Base-by-base conservation (phyloP, 2,797 vertebrate species). In the Betta splendens region DNA sequence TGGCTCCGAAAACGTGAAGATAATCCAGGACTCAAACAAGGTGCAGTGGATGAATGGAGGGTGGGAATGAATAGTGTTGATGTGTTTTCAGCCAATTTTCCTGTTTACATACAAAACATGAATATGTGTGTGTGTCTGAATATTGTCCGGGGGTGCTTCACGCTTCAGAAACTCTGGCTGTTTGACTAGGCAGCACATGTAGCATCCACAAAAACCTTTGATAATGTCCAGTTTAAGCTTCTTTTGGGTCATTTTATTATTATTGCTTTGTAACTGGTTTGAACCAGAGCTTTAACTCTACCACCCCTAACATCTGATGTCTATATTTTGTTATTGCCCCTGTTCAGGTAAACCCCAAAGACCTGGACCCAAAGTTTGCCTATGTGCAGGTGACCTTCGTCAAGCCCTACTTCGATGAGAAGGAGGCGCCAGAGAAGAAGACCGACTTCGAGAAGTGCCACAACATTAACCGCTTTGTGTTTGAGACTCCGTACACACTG, bases 21-120 rank as follows among this genome's bases (percentile, higher is more conserved):
- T 98, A 65, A 95, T 99, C 66, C 96, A 98, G 75, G 97, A 99
- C 86, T 99, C 98, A 9, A 95, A 95, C 87, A 98, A 98, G 96
- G 98, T 99, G 81, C 31, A 1, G 12, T 35, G 25, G 2, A 45
- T 12, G 21, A 23, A 25, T 4, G 9, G 18, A 38, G 36, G 23
- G 46, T 10, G 26, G 13, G 16, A 38, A 44, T 11, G 42, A 26
- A 29, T 23, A 28, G 9, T 11, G 3, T 12, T 28, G 9, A 33
- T 43, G 21, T 9, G 17, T 1, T 16, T 15, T 35, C 22, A n/a
- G 22, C 25, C 13, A n/a, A 12, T 9, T 50, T 2, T 37, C 50
- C 1, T 67, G 21, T 66, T 79, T 54, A 7, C 50, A 54, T n/a
- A 52, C 13, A 63, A 62, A 67, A 64, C 26, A 50, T 26, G 0